Percentiles rank a stretch among this genome's conserved stretches.
phyloP scores from a whole-genome alignment of 2,888 invertebrate genomes.

The Pediacus dermestoides region DNA sequence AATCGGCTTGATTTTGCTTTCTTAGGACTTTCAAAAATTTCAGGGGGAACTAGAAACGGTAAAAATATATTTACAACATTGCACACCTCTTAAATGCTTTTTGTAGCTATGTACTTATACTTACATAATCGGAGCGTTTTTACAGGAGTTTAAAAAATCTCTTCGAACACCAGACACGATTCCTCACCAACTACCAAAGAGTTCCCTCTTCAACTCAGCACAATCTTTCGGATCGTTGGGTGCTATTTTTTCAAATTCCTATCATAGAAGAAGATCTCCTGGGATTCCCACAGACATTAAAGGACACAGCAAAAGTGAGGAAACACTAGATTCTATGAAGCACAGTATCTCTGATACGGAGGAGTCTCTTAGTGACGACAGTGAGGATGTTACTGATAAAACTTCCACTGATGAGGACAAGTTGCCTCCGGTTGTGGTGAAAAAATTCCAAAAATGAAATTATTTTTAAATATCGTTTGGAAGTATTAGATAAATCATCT shows the following conservation, averaged over 20 bases:
- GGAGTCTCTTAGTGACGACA: slow-evolving; percentile 22
- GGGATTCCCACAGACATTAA: slow-evolving; percentile 24
- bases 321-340: slow-evolving; percentile 42
- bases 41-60: slow-evolving; percentile 54
- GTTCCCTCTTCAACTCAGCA: slow-evolving; percentile 35
- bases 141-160: slow-evolving; percentile 63
- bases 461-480: too few species aligned
- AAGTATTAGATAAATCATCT: too few species aligned
- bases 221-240: slow-evolving; percentile 44
- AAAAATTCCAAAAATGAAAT: slow-evolving; percentile 33
- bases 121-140: slow-evolving; percentile 22
- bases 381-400: slow-evolving; percentile 17
- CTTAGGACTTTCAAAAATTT: slow-evolving; percentile 53
- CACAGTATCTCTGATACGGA: slow-evolving; percentile 27
- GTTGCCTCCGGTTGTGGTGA: slow-evolving; percentile 29
- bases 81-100: slow-evolving; percentile 1
- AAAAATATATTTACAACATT: slow-evolving; percentile 34
- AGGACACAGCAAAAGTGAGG: slow-evolving; percentile 36
- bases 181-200: slow-evolving; percentile 30
- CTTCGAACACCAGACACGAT: slow-evolving; percentile 57
- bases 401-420: slow-evolving; percentile 27
- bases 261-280: slow-evolving; percentile 28
- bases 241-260: slow-evolving; percentile 38
- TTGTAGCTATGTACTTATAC: slow-evolving; percentile 3
- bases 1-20: slow-evolving; percentile 8